Base-by-base conservation (phyloP, 2,888 invertebrate genomes). In the Scrobipalpa atriplicella region DNA sequence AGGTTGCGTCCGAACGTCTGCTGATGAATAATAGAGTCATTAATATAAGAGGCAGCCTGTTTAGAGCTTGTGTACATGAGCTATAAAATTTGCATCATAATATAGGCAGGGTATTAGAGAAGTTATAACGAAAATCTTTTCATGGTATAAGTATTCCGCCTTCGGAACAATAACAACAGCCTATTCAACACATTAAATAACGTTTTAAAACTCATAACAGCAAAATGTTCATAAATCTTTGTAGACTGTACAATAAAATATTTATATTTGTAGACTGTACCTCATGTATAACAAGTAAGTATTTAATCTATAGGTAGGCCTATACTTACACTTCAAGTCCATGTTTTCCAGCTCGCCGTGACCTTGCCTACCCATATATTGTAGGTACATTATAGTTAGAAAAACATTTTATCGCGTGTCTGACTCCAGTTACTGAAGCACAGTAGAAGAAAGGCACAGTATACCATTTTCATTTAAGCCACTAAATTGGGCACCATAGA, bases 11-110 rank as follows among this genome's bases (percentile, higher is more conserved):
- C 65, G 69, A 73, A 68, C 74, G 75, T 75, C 77, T 73, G 72
- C 70, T 75, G 81, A 79, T 81, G 79, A 81, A 76, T 80, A 75
- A 79, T 75, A 73, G 72, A 70, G 72, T 71, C 72, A 76, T 78
- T 47, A 47, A 47, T 47, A 47, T 43, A 13, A 10, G 43, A 43
- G 10, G 10, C 43, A 43, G 11, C 43, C 43, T 43, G 43, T 6
- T 47, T n/a, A 47, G 16, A 47, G 47, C 47, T 47, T 47, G 47
- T 47, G 47, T 47, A 47, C 16, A 16, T n/a, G 5, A n/a, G 47
- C 51, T 67, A 66, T 47, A 47, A 47, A 47, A 47, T 47, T 47
- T 47, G 62, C 67, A 18, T 54, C 64, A n/a, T 47, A 47, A 47
- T 47, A 47, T 16, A 47, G 16, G 47, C n/a, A 47, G 16, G 47